A percentile compares a stretch with the other conserved stretches of the same genome.
phyloP scores from a whole-genome alignment of 1,140 invertebrate species.

The Drosophila seguyi region DNA sequence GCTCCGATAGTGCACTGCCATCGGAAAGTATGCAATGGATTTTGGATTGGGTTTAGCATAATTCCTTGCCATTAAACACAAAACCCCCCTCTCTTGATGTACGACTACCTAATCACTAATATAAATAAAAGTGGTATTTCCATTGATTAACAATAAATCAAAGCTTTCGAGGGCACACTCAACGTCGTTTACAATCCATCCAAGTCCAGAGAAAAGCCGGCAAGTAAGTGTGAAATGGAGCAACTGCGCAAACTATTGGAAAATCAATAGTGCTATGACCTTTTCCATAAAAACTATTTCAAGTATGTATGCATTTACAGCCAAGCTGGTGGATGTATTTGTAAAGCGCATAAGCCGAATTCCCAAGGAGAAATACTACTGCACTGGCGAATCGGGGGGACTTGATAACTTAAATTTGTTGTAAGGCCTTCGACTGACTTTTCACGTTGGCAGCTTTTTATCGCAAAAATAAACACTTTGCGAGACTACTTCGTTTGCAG shows the following conservation, averaged over 20 bases:
- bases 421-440: slow-evolving; percentile 1
- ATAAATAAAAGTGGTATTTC: neutral
- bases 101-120: neutral
- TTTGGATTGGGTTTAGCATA: neutral
- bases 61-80: neutral
- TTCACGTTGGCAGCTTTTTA: slow-evolving; percentile 11
- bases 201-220: slow-evolving; percentile 1
- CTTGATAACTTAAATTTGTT: slow-evolving; percentile 10
- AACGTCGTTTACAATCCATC: slow-evolving; percentile 4
- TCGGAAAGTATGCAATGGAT: neutral
- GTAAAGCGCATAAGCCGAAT: slow-evolving; percentile 48
- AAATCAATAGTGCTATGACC: slow-evolving; percentile 76
- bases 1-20: neutral
- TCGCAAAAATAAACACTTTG: slow-evolving; percentile 14
- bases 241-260: slow-evolving; percentile 32
- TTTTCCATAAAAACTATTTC: slow-evolving; percentile 28
- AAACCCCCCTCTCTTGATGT: too few relatives aligned
- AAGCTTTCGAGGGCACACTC: neutral
- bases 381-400: neutral
- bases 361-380: slow-evolving; percentile 55
- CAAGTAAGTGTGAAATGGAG: slow-evolving; percentile 16
- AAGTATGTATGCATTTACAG: slow-evolving; percentile 12
- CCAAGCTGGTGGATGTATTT: slow-evolving; percentile 10
- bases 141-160: neutral
- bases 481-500: slow-evolving; percentile 1